Evolutionary conservation across 2,113 vertebrate genomes (phyloP).

Genomic region (Tragelaphus imberbis): DNA sequence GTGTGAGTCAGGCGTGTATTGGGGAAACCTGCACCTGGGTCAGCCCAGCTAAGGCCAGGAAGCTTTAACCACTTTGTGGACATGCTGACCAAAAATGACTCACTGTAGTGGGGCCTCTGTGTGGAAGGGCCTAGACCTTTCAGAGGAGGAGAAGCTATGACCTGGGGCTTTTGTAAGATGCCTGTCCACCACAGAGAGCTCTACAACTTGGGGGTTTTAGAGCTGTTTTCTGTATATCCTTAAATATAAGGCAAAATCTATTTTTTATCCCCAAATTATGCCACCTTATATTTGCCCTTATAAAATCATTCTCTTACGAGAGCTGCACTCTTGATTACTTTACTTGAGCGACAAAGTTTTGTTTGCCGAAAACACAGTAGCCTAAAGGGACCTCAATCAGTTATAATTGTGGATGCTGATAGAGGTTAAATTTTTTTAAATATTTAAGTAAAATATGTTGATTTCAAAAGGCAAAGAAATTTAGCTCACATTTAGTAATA

Average conservation of each 20-base stretch:
- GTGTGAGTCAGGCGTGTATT: neutral
- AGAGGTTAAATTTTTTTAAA: constrained; percentile 10
- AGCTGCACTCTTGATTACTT: neutral
- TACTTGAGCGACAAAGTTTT: constrained; percentile 1
- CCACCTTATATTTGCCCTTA: neutral
- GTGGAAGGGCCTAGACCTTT: neutral
- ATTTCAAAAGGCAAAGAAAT: neutral
- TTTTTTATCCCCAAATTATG: neutral
- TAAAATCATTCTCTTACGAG: neutral
- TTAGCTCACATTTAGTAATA: neutral
- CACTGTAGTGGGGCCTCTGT: neutral
- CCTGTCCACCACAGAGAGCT: neutral
- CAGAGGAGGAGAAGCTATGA: neutral
- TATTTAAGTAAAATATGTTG: constrained; percentile 1
- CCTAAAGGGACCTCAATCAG: neutral
- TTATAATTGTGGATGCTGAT: neutral
- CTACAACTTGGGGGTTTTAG: neutral
- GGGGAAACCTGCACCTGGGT: neutral
- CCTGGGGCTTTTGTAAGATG: neutral
- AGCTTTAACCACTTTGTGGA: neutral
- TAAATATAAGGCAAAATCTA: neutral
- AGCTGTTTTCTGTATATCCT: neutral
- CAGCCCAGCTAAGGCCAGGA: neutral
- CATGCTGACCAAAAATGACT: neutral
- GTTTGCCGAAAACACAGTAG: neutral